Percentiles rank a stretch among this genome's conserved stretches.
These are phyloP conservation scores for Acrocephalus arundinaceus DNA, from an alignment of 2,113 vertebrate genomes.

Conservation along the genomic window DNA sequence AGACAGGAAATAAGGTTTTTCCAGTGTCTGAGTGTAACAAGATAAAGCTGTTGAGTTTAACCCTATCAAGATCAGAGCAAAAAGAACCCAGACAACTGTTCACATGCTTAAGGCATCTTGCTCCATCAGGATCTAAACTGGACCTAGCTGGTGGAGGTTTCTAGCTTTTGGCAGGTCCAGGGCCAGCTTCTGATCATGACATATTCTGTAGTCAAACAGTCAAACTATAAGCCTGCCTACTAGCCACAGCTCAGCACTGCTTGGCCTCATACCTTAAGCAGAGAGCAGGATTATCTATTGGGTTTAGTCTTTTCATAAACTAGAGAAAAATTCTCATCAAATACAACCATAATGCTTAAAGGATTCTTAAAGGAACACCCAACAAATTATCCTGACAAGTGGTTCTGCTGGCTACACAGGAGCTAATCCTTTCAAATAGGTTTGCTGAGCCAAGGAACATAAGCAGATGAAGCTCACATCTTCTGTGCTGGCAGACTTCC, in stretches of 20 bases:
- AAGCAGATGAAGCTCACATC: background rate
- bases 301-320: background rate
- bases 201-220: background rate
- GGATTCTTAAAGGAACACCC: background rate
- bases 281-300: background rate
- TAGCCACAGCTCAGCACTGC: background rate
- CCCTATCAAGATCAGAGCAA: background rate
- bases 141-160: background rate
- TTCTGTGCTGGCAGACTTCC: background rate
- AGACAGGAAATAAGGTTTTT: slow-evolving; percentile 15
- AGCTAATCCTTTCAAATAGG: background rate
- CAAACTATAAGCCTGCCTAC: background rate
- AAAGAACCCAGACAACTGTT: background rate
- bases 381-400: background rate
- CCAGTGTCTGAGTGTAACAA: background rate
- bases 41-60: slow-evolving; percentile 16
- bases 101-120: background rate
- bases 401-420: background rate
- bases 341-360: background rate
- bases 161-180: background rate
- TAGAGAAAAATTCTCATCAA: background rate
- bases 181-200: background rate
- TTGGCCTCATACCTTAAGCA: background rate
- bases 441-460: background rate
- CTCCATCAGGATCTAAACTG: background rate